Evolutionary conservation across 2,113 vertebrate genomes (phyloP).

Genomic region (Camelus bactrianus): DNA sequence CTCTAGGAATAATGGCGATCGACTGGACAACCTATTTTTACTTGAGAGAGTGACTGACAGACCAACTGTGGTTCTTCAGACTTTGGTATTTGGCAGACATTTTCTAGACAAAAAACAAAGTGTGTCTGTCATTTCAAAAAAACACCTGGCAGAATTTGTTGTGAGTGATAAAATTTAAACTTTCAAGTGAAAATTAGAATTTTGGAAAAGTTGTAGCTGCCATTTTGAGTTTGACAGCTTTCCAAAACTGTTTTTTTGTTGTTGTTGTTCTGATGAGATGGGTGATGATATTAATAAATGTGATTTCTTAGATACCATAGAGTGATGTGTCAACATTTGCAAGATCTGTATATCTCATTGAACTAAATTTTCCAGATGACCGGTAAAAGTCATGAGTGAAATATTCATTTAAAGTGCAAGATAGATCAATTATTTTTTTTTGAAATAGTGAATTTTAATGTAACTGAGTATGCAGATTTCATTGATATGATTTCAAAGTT

Average conservation of each 20-base stretch:
- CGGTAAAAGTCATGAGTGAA: background rate
- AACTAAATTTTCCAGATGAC: background rate
- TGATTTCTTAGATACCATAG: background rate
- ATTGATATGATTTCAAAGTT: background rate
- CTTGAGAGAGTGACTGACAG: slow-evolving; percentile 41
- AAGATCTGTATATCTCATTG: background rate
- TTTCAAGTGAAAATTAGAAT: slow-evolving; percentile 54
- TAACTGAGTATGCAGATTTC: background rate
- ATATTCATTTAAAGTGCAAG: background rate
- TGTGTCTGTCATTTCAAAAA: slow-evolving; percentile 48
- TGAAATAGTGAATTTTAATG: background rate
- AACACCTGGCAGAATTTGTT: background rate
- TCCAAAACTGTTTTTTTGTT: background rate
- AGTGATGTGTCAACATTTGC: background rate
- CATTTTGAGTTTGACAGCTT: background rate
- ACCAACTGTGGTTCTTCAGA: slow-evolving; percentile 36
- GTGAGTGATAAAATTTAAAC: slow-evolving; percentile 24
- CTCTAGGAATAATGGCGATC: background rate
- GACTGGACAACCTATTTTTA: background rate
- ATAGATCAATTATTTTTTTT: background rate
- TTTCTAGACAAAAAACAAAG: slow-evolving; percentile 53
- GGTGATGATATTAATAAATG: background rate
- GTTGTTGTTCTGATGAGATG: background rate
- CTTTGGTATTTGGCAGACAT: slow-evolving; percentile 10
- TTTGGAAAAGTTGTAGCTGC: background rate